phyloP scores from a whole-genome alignment of 2,797 vertebrate genomes.

The Trematomus bernacchii region DNA sequence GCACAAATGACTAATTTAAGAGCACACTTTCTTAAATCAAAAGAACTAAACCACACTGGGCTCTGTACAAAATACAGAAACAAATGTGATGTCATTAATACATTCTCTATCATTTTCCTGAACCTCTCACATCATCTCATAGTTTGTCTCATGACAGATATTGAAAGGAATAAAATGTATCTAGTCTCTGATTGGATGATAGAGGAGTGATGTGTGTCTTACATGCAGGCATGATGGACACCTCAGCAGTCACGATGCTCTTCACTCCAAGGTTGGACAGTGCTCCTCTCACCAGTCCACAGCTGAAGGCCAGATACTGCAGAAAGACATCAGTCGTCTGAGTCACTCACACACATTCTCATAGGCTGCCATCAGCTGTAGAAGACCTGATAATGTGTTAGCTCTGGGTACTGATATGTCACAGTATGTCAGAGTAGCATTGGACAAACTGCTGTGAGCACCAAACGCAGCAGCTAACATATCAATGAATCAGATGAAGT shows the following conservation, averaged over 20 bases:
- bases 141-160: background rate
- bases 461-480: background rate
- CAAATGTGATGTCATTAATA: background rate
- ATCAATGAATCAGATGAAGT: background rate
- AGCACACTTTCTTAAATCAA: background rate
- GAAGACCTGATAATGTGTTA: background rate
- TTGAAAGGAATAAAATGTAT: background rate
- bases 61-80: background rate
- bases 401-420: background rate
- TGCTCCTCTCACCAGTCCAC: slow-evolving; percentile 94
- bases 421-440: background rate
- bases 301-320: slow-evolving; percentile 95
- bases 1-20: background rate
- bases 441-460: background rate
- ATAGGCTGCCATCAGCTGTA: background rate
- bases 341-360: background rate
- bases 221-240: slow-evolving; percentile 97
- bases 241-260: slow-evolving; percentile 96
- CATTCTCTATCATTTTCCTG: background rate
- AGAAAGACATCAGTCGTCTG: slow-evolving; percentile 32
- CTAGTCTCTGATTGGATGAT: background rate
- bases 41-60: too few relatives aligned
- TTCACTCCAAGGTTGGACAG: slow-evolving; percentile 94
- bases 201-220: slow-evolving; percentile 71
- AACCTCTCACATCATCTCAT: background rate